Evolutionary conservation across 2,888 invertebrate genomes (phyloP), one percentile per base, ranked within the genome.

Genomic region (Heliothis peltigera): DNA sequence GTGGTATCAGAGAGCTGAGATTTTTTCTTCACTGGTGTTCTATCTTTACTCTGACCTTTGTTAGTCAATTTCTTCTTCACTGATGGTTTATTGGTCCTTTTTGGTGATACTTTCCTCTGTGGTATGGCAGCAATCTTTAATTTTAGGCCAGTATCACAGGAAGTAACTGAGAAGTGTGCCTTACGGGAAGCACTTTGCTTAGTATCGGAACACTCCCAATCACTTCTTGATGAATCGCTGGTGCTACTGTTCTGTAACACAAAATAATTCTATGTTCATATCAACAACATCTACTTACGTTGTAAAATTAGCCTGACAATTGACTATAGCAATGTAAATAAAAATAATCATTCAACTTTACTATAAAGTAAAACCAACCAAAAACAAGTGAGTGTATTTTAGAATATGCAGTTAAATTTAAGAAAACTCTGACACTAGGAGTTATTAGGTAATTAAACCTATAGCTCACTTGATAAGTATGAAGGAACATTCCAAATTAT

Each of bases 111-210:
- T 85, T 87, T 95, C 51, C 90, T 83, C n/a, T 95, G 95, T 51
- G 95, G 95, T 69, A 96, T 95, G 46, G 96, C 96, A 72, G 96
- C 96, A 63, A 96, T 96, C 80, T 96, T 96, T 54, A 96, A 91
- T 70, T 96, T 95, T 57, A 96, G 85, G 19, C 96, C 96, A 47
- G 96, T 96, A 47, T 96, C 96, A 86, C 96, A 95, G 65, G 95
- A 96, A 46, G 96, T 96, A 32, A 96, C 96, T 10, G 96, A 96
- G 87, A 96, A 96, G 82, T 96, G 96, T 53, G 94, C 89, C 77
- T 95, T 95, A 49, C 84, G 86, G 43, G 87, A 83, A 42, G 88
- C 83, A 63, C 84, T 84, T 72, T 91, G 91, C 75, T 93, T 93
- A 28, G 86, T 81, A 55, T 89, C 86, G 2, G 90, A 85, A 72